Percentiles rank a stretch among this genome's conserved stretches.
phyloP scores from a whole-genome alignment of 2,113 vertebrate species.

The Alethe diademata region DNA sequence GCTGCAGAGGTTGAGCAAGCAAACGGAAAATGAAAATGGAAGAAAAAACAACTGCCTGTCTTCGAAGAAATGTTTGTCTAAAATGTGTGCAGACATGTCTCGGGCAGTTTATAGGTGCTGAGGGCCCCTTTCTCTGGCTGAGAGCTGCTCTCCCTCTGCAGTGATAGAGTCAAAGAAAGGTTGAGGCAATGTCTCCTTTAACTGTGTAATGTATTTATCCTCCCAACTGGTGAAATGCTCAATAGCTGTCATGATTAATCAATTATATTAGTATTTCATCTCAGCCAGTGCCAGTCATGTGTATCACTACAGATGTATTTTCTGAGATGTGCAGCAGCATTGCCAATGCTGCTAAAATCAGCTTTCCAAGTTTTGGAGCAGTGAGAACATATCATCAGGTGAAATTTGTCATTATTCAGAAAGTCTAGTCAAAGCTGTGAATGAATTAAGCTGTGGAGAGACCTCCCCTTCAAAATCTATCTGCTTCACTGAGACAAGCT shows the following conservation, averaged over 20 bases:
- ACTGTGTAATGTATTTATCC: neutral
- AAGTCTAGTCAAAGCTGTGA: neutral
- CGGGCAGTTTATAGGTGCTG: neutral
- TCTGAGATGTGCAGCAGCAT: neutral
- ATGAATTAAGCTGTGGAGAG: neutral
- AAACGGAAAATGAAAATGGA: constrained; percentile 41
- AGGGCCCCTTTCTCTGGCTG: neutral
- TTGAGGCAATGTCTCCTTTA: neutral
- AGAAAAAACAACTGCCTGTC: constrained; percentile 47
- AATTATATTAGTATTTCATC: constrained; percentile 9
- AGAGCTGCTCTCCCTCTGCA: neutral
- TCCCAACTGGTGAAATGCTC: neutral
- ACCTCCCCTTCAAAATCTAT: neutral
- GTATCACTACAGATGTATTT: neutral
- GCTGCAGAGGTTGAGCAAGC: constrained; percentile 60
- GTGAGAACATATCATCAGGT: neutral
- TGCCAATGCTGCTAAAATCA: neutral
- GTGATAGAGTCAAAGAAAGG: neutral
- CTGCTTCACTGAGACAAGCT: neutral
- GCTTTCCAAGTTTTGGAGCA: neutral
- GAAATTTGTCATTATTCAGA: neutral
- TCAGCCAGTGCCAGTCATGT: neutral
- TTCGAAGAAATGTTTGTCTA: constrained; percentile 31
- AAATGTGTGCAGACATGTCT: constrained; percentile 23
- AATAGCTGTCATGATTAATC: constrained; percentile 19